Percentiles rank a stretch among this genome's conserved stretches.
Evolutionary conservation across 2,113 vertebrate genomes (phyloP).

Genomic region (Bos taurus): ARS-UCD2.0 NC_037343.1:72584001-72584500

Average conservation of each 20-base stretch:
- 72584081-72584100: background rate
- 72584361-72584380: background rate
- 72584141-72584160: background rate
- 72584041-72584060: background rate
- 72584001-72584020: background rate
- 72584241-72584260: background rate
- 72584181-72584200: no score
- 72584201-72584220: background rate
- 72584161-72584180: background rate
- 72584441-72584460: background rate
- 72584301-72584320: background rate
- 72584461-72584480: background rate
- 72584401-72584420: background rate
- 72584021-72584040: background rate
- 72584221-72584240: background rate
- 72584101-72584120: background rate
- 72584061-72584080: constrained; percentile 9
- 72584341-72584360: background rate
- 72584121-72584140: background rate
- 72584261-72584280: background rate
- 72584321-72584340: background rate
- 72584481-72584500: background rate
- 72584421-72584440: background rate
- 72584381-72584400: background rate
- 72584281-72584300: background rate